A percentile compares a stretch with the other conserved stretches of the same genome.
Conservation (phyloP, 2,113 vertebrate genomes). For the Callocephalon fimbriatum region DNA sequence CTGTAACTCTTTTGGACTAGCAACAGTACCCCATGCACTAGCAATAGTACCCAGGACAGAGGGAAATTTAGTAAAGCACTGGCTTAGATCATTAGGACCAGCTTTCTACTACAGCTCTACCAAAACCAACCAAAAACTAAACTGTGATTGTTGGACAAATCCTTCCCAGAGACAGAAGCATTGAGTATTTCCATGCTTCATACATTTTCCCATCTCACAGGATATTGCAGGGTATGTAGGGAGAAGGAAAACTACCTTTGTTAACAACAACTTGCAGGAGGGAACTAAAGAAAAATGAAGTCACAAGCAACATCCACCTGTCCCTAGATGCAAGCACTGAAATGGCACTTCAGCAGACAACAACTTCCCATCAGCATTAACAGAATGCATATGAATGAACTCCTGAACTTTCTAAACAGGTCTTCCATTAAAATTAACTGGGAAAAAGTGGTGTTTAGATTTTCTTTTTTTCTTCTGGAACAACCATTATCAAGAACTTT, state of each 20-base stretch:
- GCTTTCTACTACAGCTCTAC: neutral
- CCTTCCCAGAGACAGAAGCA: neutral
- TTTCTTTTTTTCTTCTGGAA: neutral
- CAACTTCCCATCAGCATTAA: neutral
- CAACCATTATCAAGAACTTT: neutral
- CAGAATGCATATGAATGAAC: fast-evolving
- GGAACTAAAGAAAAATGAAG: neutral
- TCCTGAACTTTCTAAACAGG: neutral
- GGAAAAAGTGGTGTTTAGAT: neutral
- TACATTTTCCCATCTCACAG: neutral
- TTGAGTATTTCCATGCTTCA: neutral
- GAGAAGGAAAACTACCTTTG: neutral
- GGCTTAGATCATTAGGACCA: neutral
- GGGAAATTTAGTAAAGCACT: neutral
- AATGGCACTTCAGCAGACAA: neutral
- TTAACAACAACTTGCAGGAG: neutral
- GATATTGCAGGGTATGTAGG: neutral
- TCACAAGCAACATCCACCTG: no score
- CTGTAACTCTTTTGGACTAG: neutral
- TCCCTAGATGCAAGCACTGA: neutral
- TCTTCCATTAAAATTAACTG: neutral
- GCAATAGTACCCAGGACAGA: neutral
- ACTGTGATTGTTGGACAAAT: neutral
- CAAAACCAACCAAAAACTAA: neutral
- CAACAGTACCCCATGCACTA: neutral